These are phyloP conservation scores for Oxycera nigricornis DNA, from an alignment of 2,888 invertebrate genomes.

Conservation along the genomic window DNA sequence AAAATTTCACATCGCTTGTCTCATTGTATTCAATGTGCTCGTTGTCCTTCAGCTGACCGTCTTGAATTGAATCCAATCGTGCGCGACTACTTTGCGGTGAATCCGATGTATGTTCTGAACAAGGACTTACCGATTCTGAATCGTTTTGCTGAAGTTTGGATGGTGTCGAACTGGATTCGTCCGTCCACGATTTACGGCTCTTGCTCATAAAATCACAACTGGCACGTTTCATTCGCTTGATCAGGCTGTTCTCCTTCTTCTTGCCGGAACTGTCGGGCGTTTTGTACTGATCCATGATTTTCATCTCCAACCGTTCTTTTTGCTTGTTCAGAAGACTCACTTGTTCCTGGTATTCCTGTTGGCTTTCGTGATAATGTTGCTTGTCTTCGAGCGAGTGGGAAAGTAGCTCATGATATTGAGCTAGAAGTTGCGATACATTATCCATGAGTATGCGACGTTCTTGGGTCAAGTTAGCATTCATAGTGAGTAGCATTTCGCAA, in stretches of 20 bases:
- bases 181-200: neutral
- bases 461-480: neutral
- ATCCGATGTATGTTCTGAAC: neutral
- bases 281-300: slow-evolving; percentile 8
- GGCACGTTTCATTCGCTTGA: neutral
- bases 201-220: neutral
- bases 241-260: slow-evolving; percentile 9
- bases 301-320: slow-evolving; percentile 9
- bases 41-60: neutral
- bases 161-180: slow-evolving; percentile 11
- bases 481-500: neutral
- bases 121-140: neutral
- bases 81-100: neutral
- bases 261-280: neutral
- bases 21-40: neutral
- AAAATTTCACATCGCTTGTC: neutral
- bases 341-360: slow-evolving; percentile 91
- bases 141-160: neutral
- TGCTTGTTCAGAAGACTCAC: slow-evolving; percentile 60
- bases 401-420: neutral
- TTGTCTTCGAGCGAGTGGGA: slow-evolving; percentile 93
- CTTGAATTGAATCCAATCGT: neutral
- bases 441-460: neutral
- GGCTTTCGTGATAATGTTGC: slow-evolving; percentile 93
- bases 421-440: neutral